Evolutionary conservation across 2,797 vertebrate species (phyloP).

Genomic region (Phataginus tricuspis): DNA sequence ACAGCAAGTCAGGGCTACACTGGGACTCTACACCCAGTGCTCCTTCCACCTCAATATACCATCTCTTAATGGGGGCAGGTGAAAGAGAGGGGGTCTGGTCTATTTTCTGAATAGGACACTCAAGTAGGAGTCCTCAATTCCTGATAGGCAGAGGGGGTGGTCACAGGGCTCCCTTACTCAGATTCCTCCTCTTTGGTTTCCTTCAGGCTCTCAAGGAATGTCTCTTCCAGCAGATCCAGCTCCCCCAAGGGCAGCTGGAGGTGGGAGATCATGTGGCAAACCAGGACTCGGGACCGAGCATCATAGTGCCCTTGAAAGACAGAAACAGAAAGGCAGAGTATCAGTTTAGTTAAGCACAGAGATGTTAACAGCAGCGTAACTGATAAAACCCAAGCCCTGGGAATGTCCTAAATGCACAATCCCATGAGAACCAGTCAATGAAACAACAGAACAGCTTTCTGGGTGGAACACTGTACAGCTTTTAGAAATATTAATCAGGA

Average conservation of each 20-base stretch:
- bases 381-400: neutral
- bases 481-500: neutral
- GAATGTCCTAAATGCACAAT: rapidly evolving
- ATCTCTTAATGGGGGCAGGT: neutral
- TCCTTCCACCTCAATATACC: neutral
- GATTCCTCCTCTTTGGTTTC: constrained; percentile 91
- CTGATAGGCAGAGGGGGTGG: neutral
- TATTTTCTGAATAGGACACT: neutral
- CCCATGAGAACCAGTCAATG: rapidly evolving
- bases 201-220: constrained; percentile 93
- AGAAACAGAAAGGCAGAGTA: neutral
- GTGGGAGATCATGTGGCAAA: constrained; percentile 91
- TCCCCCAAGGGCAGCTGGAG: constrained; percentile 89
- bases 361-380: rapidly evolving
- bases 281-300: constrained; percentile 92
- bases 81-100: neutral
- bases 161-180: constrained; percentile 88
- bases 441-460: neutral
- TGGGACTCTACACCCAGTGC: neutral
- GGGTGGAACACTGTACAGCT: neutral
- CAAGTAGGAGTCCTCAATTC: neutral
- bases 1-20: neutral
- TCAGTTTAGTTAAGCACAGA: neutral
- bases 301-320: constrained; percentile 92
- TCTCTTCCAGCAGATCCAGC: constrained; percentile 94